Evolutionary conservation across 2,888 invertebrate species (phyloP), one percentile per base, ranked within the genome.

Genomic region (Parnassius orleans): DNA sequence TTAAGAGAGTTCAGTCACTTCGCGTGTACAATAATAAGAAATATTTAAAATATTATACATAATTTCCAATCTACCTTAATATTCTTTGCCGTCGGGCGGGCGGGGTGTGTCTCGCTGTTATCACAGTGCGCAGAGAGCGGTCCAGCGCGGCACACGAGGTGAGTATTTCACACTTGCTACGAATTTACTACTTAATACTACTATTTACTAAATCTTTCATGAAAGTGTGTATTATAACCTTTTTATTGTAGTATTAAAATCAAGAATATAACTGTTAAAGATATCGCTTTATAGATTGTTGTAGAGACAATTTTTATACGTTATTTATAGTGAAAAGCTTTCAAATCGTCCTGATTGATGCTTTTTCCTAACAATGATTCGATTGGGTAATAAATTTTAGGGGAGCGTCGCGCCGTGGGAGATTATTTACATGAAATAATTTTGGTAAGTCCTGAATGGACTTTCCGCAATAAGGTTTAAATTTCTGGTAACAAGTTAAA

Each of bases 111-210:
- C 67, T 66, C 63, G 63, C 67, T 60, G 68, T 68, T 69, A 77
- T 78, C 77, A 77, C 85, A 86, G 85, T 86, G 77, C 83, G 81
- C 83, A 72, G 73, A 61, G 68, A 71, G 69, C 76, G 51, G 69
- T 77, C 78, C 76, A 56, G 72, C 72, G 72, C 70, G 74, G 70
- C 77, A 75, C 77, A 78, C 81, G 75, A 72, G 83, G 86, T 85
- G 64, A 83, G 83, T 65, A 42, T 12, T 53, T 15, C 43, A n/a
- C n/a, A 54, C 10, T 52, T 47, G 9, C 9, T 50, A 57, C 53
- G 33, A 41, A 56, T 61, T 46, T 59, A 42, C 43, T 19, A 3
- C 41, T 41, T 19, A 24, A 10, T 42, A 53, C 48, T 59, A 33
- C 33, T 46, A n/a, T 24, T 44, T 9, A 55, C 19, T 55, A 43